Conservation (phyloP, 2,113 vertebrate genomes). For the Pagrus major region DNA sequence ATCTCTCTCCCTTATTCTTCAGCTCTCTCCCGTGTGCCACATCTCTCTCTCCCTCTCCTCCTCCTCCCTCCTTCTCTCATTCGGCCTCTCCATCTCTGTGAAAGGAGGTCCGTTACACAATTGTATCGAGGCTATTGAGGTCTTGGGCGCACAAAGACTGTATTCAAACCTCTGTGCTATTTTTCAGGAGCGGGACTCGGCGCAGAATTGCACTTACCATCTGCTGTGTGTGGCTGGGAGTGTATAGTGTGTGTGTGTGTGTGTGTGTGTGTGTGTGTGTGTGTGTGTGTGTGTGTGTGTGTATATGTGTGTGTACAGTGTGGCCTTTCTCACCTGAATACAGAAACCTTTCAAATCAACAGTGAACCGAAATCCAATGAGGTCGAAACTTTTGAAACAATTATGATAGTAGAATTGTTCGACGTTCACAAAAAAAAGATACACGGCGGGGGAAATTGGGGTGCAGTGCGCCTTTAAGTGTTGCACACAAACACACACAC, state of each 20-base stretch:
- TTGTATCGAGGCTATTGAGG: slow-evolving; percentile 64
- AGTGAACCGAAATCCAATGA: slow-evolving; percentile 9
- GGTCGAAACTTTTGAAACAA: slow-evolving; percentile 50
- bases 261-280: slow-evolving; percentile 33
- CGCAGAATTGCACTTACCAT: slow-evolving; percentile 60
- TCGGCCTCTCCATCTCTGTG: slow-evolving; percentile 41
- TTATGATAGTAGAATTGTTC: background rate
- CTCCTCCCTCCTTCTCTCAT: background rate
- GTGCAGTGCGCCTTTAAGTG: slow-evolving; percentile 26
- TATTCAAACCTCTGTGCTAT: slow-evolving; percentile 72
- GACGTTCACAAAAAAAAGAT: background rate
- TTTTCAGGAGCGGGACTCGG: slow-evolving; percentile 59
- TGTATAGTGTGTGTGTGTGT: slow-evolving; percentile 7
- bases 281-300: slow-evolving; percentile 10
- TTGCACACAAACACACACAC: background rate
- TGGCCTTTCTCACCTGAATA: slow-evolving; percentile 44
- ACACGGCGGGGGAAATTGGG: slow-evolving; percentile 1
- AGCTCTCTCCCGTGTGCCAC: slow-evolving; percentile 36
- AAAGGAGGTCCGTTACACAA: slow-evolving; percentile 73
- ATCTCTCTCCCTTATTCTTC: slow-evolving; percentile 9
- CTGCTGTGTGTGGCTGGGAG: slow-evolving; percentile 46
- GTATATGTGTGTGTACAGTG: slow-evolving; percentile 27
- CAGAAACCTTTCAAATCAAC: slow-evolving; percentile 49
- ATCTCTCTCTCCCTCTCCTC: background rate
- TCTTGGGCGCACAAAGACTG: slow-evolving; percentile 65